Evolutionary conservation across 2,888 invertebrate genomes (phyloP).

Genomic region (Augochlorella aurata): DNA sequence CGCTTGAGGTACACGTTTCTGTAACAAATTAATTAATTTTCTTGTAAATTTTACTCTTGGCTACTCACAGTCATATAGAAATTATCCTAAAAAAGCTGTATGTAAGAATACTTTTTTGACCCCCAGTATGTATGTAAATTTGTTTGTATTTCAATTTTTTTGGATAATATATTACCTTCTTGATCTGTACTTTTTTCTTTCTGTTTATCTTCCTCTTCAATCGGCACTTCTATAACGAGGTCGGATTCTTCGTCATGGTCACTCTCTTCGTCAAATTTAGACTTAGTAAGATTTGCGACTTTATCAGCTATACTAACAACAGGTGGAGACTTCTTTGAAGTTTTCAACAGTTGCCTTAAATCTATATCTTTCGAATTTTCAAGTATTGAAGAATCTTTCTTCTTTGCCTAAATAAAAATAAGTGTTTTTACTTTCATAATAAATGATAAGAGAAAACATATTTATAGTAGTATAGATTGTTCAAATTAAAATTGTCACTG

Average conservation of each 20-base stretch:
- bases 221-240: slow-evolving; percentile 78
- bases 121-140: too few species aligned
- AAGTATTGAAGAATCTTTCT: slow-evolving; percentile 51
- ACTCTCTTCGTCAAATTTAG: slow-evolving; percentile 79
- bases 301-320: slow-evolving; percentile 76
- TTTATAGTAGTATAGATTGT: too few species aligned
- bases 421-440: background rate
- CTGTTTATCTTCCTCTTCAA: slow-evolving; percentile 77
- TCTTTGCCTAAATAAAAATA: slow-evolving; percentile 62
- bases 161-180: slow-evolving; percentile 48
- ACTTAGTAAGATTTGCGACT: slow-evolving; percentile 73
- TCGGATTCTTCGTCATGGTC: slow-evolving; percentile 80
- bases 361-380: slow-evolving; percentile 80
- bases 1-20: slow-evolving; percentile 28
- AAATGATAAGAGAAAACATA: background rate
- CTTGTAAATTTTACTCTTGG: background rate
- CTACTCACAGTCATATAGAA: too few species aligned
- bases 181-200: slow-evolving; percentile 52
- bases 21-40: slow-evolving; percentile 12
- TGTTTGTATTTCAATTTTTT: background rate
- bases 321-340: slow-evolving; percentile 69
- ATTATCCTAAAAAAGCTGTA: too few species aligned
- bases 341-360: slow-evolving; percentile 79
- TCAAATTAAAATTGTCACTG: background rate
- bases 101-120: too few species aligned